Percentiles rank a stretch among this genome's conserved stretches.
Evolutionary conservation across 1,140 invertebrate genomes (phyloP).

Genomic region (Zaprionus davidi): DNA sequence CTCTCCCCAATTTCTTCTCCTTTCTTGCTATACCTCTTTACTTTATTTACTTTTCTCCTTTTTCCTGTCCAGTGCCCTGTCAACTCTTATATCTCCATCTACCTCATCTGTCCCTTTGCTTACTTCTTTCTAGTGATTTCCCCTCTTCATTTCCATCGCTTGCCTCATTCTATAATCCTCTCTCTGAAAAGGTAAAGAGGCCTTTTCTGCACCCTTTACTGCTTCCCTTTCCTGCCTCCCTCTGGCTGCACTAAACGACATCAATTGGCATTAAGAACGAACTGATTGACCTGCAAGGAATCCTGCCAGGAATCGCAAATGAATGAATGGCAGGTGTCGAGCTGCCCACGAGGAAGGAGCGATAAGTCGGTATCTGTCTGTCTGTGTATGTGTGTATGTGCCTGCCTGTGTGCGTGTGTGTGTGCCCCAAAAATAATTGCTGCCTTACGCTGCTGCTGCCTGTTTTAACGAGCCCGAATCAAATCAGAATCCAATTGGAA

Average conservation of each 20-base stretch:
- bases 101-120: not conserved
- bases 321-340: conserved; percentile 25
- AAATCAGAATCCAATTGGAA: conserved; percentile 38
- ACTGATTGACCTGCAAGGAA: conserved; percentile 15
- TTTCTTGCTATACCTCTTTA: not conserved
- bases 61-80: not conserved
- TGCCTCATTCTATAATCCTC: not conserved
- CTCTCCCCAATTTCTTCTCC: not conserved
- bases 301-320: conserved; percentile 33
- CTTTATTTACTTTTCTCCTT: not conserved
- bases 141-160: not conserved
- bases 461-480: conserved; percentile 32
- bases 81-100: not conserved
- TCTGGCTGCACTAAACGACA: conserved; percentile 23
- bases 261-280: conserved; percentile 40
- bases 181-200: not conserved
- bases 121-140: not conserved
- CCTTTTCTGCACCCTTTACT: not conserved
- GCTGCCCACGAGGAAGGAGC: not conserved
- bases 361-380: not conserved
- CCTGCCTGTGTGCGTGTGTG: not conserved
- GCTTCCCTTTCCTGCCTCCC: not conserved
- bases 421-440: conserved; percentile 39
- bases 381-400: not conserved
- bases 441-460: conserved; percentile 9